phyloP scores from a whole-genome alignment of 2,797 vertebrate genomes.

The Urocyon cinereoargenteus region DNA sequence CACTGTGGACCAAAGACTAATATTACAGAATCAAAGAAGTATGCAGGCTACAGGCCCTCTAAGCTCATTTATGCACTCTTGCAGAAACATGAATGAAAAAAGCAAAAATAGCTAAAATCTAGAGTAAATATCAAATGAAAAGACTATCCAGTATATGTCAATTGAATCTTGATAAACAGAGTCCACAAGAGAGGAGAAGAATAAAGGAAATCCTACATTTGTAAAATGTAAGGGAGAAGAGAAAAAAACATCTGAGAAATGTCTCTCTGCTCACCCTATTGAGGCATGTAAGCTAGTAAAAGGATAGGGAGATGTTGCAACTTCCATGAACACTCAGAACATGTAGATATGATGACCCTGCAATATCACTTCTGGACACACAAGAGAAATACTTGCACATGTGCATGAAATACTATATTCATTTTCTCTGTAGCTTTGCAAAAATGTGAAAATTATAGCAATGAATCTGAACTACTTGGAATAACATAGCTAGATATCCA shows the following conservation, averaged over 20 bases:
- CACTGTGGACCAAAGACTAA: not conserved
- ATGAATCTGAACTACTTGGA: not conserved
- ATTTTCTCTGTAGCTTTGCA: not conserved
- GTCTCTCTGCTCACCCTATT: not conserved
- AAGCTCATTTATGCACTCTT: not conserved
- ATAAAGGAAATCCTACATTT: not conserved
- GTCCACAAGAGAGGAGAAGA: not conserved
- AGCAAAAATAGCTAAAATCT: not conserved
- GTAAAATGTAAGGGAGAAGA: not conserved
- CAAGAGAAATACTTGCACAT: not conserved
- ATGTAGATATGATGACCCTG: accelerated
- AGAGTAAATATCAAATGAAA: not conserved
- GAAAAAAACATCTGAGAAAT: not conserved
- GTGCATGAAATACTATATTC: not conserved
- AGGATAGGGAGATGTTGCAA: not conserved
- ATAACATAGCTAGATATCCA: not conserved
- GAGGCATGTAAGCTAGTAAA: not conserved
- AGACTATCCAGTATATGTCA: not conserved
- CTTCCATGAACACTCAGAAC: not conserved
- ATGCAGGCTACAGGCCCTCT: not conserved
- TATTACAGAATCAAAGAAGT: not conserved
- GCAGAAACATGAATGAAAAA: not conserved
- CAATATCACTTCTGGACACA: not conserved
- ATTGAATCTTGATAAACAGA: not conserved
- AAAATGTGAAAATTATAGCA: not conserved